Evolutionary conservation across 2,888 invertebrate species (phyloP).

Genomic region (Cephus nigrinus): DNA sequence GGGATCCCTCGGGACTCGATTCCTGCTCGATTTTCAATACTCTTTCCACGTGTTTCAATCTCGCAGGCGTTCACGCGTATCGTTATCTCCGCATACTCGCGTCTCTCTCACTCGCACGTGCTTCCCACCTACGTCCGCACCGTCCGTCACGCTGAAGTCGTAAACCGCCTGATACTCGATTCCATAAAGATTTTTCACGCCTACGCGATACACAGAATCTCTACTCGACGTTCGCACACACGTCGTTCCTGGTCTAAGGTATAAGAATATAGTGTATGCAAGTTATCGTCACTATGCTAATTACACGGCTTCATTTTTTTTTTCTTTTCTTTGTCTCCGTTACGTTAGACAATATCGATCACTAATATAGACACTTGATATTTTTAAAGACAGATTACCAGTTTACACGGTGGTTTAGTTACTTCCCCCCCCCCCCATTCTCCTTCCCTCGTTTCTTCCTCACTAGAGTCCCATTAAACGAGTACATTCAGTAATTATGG

Average conservation of each 20-base stretch:
- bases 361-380: slow-evolving; percentile 64
- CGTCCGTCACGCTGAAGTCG: too few relatives aligned
- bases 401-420: slow-evolving; percentile 6
- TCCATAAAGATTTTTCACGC: not conserved
- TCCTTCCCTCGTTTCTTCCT: not conserved
- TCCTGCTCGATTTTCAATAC: too few relatives aligned
- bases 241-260: slow-evolving; percentile 36
- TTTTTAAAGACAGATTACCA: slow-evolving; percentile 50
- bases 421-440: not conserved
- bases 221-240: slow-evolving; percentile 5
- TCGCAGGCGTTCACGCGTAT: too few relatives aligned
- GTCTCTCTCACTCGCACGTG: too few relatives aligned
- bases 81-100: too few relatives aligned
- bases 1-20: slow-evolving; percentile 8
- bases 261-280: slow-evolving; percentile 61
- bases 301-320: slow-evolving; percentile 37
- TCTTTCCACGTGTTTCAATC: too few relatives aligned
- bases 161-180: too few relatives aligned
- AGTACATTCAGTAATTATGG: slow-evolving; percentile 56
- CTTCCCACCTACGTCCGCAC: too few relatives aligned
- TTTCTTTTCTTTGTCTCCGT: slow-evolving; percentile 36
- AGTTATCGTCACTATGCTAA: slow-evolving; percentile 26
- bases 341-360: slow-evolving; percentile 59
- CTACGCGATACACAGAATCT: not conserved
- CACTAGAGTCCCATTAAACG: slow-evolving; percentile 42